Percentiles rank a stretch among this genome's conserved stretches.
Conservation (phyloP, 2,797 vertebrate species). For the Girardinus metallicus region DNA sequence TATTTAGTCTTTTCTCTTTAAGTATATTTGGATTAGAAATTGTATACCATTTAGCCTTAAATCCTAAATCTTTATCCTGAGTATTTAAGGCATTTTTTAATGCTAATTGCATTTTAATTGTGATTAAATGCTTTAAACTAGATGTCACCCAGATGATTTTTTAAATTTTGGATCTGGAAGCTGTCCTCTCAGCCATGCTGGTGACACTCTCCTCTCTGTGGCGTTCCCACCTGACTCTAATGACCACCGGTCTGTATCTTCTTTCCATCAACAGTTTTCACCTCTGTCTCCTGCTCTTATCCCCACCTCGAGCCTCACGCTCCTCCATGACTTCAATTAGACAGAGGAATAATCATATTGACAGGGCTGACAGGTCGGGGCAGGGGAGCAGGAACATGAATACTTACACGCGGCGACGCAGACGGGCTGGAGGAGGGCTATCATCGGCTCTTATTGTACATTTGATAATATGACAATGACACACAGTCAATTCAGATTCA, state of each 20-base stretch:
- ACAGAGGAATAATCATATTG: constrained; percentile 74
- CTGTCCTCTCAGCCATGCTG: background rate
- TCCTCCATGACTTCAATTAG: constrained; percentile 74
- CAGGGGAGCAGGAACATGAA: constrained; percentile 58
- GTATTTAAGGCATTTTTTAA: background rate
- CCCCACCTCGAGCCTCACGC: constrained; percentile 25
- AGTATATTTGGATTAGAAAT: background rate
- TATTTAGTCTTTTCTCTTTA: background rate
- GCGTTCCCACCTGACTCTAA: constrained; percentile 4
- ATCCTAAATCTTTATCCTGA: background rate
- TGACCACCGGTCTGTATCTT: constrained; percentile 26
- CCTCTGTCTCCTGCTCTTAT: constrained; percentile 22
- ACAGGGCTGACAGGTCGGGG: constrained; percentile 74
- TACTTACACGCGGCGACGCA: constrained; percentile 50
- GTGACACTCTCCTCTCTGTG: background rate
- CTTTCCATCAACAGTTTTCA: constrained; percentile 57
- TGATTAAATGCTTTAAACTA: no score
- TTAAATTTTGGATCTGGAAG: background rate
- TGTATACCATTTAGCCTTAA: background rate
- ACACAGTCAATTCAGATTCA: constrained; percentile 61
- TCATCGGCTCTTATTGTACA: constrained; percentile 71
- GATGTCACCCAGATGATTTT: background rate
- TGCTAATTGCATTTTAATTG: background rate
- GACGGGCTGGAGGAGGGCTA: constrained; percentile 13
- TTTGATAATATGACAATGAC: constrained; percentile 73